phyloP scores from a whole-genome alignment of 1,140 invertebrate species.

The Drosophila mayri region DNA sequence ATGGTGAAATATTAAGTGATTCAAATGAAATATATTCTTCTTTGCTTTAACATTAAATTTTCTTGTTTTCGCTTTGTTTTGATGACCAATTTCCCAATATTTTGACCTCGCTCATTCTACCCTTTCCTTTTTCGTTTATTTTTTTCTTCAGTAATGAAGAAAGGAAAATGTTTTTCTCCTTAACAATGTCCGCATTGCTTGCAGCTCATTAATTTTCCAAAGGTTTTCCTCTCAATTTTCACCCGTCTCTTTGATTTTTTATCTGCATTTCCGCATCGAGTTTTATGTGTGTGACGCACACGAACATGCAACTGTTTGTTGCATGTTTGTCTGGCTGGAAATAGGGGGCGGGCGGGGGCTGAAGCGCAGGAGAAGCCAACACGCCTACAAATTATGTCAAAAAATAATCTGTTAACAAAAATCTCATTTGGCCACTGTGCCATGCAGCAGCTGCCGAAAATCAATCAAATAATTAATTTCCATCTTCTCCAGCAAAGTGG shows the following conservation, averaged over 20 bases:
- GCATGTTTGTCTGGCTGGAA: constrained; percentile 36
- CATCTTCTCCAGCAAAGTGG: neutral
- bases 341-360: no score
- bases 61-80: neutral
- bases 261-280: constrained; percentile 74
- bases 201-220: constrained; percentile 74
- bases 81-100: constrained; percentile 54
- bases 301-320: constrained; percentile 45
- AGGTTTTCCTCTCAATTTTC: constrained; percentile 47
- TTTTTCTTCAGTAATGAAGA: neutral
- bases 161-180: constrained; percentile 7
- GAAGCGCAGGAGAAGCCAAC: constrained; percentile 18
- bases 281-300: constrained; percentile 54
- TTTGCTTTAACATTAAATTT: neutral
- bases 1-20: no score
- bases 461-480: constrained; percentile 49
- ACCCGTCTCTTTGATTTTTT: constrained; percentile 45
- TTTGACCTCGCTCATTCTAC: constrained; percentile 21
- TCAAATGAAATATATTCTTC: neutral
- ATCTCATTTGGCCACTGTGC: constrained; percentile 50
- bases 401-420: constrained; percentile 35
- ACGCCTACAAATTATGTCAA: constrained; percentile 71
- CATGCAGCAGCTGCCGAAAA: constrained; percentile 27
- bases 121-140: constrained; percentile 5
- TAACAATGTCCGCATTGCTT: constrained; percentile 78